phyloP scores from a whole-genome alignment of 2,888 invertebrate genomes.

The Cheilosia urbana region DNA sequence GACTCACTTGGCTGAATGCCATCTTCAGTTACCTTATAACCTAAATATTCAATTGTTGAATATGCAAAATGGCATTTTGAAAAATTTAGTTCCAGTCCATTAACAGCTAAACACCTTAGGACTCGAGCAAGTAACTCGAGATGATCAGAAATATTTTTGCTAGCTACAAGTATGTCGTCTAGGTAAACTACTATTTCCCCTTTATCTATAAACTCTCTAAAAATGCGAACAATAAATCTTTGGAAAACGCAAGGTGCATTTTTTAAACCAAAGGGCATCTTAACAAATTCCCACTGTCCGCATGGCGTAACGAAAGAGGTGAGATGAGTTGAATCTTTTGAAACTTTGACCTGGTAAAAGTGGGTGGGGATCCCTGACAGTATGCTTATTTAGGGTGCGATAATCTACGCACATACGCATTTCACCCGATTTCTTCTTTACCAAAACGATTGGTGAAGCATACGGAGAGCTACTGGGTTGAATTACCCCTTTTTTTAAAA shows the following conservation, averaged over 20 bases:
- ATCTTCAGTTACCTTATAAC: not conserved
- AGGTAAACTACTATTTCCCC: slow-evolving; percentile 3
- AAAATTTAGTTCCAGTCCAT: not conserved
- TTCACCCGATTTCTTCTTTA: not conserved
- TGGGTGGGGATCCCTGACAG: slow-evolving; percentile 8
- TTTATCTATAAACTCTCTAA: not conserved
- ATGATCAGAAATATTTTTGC: slow-evolving; percentile 1
- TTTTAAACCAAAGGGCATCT: slow-evolving; percentile 20
- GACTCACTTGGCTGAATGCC: slow-evolving; percentile 15
- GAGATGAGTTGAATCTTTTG: slow-evolving; percentile 1
- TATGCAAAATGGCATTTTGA: slow-evolving; percentile 1
- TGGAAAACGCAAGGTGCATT: slow-evolving; percentile 22
- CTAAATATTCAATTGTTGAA: slow-evolving; percentile 8
- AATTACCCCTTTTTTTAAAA: not conserved
- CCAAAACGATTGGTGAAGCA: slow-evolving; percentile 11
- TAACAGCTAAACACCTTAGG: not conserved
- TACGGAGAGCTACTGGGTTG: not conserved
- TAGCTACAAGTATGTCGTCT: slow-evolving; percentile 28
- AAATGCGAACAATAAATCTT: not conserved
- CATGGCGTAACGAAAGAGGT: not conserved
- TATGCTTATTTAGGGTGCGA: slow-evolving; percentile 6
- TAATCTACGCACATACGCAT: slow-evolving; percentile 12
- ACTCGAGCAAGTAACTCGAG: not conserved
- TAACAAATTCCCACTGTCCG: slow-evolving; percentile 8
- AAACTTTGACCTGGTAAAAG: slow-evolving; percentile 6